Base-by-base conservation (phyloP, 2,888 invertebrate species). In the Coenonympha arcania region DNA sequence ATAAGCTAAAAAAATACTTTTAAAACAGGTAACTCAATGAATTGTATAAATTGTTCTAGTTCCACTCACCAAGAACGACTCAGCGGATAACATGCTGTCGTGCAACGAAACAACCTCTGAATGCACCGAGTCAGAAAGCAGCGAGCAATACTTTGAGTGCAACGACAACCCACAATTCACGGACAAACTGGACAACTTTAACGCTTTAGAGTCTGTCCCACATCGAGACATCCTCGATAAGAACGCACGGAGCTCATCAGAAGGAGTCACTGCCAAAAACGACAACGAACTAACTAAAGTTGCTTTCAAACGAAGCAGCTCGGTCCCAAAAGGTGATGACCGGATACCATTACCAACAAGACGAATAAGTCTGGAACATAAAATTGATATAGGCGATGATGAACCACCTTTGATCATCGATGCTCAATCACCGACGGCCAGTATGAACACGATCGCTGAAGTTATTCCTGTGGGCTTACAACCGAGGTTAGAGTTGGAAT, bases 61-160 rank as follows among this genome's bases (percentile, higher is more conserved):
- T 66, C 83, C 85, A 0, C 69, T 86, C 5, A 77, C 73, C 20
- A 86, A 86, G 61, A 86, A 85, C 52, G 84, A 86, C 60, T 86
- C 86, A 0, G 85, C 86, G 0, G 86, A 86, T 53, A 86, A 86
- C 62, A 85, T 86, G 84, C 65, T 86, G 0, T 86, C 84, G 0
- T 85, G 87, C 57, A 84, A 81, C 50, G 87, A 87, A 66, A 87
- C 87, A 1, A 83, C 82, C 19, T 87, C 87, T 2, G 87, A 87
- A 62, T 87, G 87, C 55, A 87, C 87, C 0, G 87, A 87, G 61
- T 87, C 87, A 0, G 87, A 87, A 50, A 87, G 87, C 61, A 87
- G 87, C 54, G 87, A 87, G 57, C 87, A 87, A 57, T 87, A 73
- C 55, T 87, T 75, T 54, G 87, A 87, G 62, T 87, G 87, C 56